phyloP scores from a whole-genome alignment of 2,888 invertebrate genomes.

The Chaitophorus viminalis region DNA sequence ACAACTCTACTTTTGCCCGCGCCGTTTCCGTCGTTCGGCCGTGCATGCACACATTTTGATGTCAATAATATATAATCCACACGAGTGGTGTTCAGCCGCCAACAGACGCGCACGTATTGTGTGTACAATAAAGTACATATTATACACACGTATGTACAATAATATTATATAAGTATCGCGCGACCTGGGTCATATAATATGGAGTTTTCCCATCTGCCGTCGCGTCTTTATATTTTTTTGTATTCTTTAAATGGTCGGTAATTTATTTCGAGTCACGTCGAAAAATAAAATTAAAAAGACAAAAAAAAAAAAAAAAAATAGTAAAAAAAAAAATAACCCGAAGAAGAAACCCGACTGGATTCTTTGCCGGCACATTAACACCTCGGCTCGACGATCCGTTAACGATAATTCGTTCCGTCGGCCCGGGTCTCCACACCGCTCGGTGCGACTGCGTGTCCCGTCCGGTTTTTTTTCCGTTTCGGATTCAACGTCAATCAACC shows the following conservation, averaged over 20 bases:
- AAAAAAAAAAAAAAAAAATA: background rate
- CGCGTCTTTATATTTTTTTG: constrained; percentile 6
- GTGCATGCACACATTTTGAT: background rate
- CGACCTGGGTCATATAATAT: constrained; percentile 33
- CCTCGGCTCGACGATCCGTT: constrained; percentile 62
- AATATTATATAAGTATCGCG: background rate
- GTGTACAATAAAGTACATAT: background rate
- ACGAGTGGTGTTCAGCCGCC: background rate
- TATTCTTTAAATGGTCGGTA: constrained; percentile 50
- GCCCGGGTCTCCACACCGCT: constrained; percentile 14
- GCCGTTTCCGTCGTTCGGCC: background rate
- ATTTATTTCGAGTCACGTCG: constrained; percentile 59
- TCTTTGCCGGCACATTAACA: constrained; percentile 62
- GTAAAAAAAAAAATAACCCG: constrained; percentile 25
- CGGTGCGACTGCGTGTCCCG: constrained; percentile 8
- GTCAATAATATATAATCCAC: background rate
- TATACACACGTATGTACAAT: background rate
- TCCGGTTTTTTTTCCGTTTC: constrained; percentile 49
- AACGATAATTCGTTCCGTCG: constrained; percentile 62
- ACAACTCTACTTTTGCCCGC: background rate
- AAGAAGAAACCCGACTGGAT: constrained; percentile 56
- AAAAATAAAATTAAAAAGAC: constrained; percentile 16
- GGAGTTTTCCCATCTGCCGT: constrained; percentile 16
- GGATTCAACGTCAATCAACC: constrained; percentile 62
- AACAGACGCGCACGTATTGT: background rate